A percentile compares a stretch with the other conserved stretches of the same genome.
Evolutionary conservation across 1,140 invertebrate genomes (phyloP).

Genomic region (Tetramorium alpestre): DNA sequence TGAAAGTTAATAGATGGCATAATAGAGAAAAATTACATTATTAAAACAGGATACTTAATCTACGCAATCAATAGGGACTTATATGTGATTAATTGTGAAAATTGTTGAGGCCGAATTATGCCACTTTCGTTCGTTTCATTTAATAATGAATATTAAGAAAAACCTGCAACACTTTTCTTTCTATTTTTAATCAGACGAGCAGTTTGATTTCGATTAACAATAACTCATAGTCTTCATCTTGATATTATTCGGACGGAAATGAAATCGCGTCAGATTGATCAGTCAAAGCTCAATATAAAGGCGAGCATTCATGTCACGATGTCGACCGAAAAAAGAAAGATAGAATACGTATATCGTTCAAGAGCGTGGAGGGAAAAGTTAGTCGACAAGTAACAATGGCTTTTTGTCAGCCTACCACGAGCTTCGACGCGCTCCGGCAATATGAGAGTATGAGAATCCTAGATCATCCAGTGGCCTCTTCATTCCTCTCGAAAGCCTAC

Average conservation of each 20-base stretch:
- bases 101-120: not conserved
- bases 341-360: not conserved
- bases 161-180: not conserved
- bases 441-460: slow-evolving; percentile 71
- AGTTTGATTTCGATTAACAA: not conserved
- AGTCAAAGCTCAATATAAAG: slow-evolving; percentile 65
- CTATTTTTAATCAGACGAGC: not conserved
- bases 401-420: slow-evolving; percentile 73
- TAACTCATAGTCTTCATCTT: not conserved
- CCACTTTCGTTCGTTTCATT: not conserved
- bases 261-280: slow-evolving; percentile 51
- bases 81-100: not conserved
- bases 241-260: not conserved
- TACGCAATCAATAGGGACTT: not conserved
- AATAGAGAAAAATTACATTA: not conserved
- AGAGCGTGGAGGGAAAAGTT: slow-evolving; percentile 73
- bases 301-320: slow-evolving; percentile 62
- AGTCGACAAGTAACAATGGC: slow-evolving; percentile 76
- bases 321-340: slow-evolving; percentile 34
- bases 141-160: not conserved
- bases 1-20: slow-evolving; percentile 13
- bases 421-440: slow-evolving; percentile 44
- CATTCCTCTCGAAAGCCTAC: slow-evolving; percentile 53
- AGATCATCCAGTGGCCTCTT: slow-evolving; percentile 59
- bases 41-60: not conserved